phyloP scores from a whole-genome alignment of 2,797 vertebrate genomes.

The Buphagus erythrorhynchus region DNA sequence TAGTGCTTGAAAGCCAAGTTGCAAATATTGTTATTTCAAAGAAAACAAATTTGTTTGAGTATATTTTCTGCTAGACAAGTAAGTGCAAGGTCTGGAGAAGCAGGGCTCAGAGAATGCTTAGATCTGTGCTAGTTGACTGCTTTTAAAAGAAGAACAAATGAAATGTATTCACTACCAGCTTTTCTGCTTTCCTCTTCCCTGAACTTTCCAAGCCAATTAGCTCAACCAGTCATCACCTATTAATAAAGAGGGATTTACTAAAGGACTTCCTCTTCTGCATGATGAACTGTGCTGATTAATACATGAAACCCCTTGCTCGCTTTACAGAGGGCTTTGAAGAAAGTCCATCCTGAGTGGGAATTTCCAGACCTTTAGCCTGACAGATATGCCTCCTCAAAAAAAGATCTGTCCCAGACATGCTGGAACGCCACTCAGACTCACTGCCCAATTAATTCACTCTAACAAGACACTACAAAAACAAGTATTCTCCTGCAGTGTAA shows the following conservation, averaged over 20 bases:
- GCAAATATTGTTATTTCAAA: conserved; percentile 21
- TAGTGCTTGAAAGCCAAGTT: not conserved
- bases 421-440: conserved; percentile 13
- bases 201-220: conserved; percentile 59
- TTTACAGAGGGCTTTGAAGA: not conserved
- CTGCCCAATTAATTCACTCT: conserved; percentile 44
- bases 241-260: conserved; percentile 24
- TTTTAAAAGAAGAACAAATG: conserved; percentile 23
- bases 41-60: not conserved
- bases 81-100: not conserved
- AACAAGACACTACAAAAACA: conserved; percentile 48
- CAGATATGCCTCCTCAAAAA: conserved; percentile 15
- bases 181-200: conserved; percentile 21
- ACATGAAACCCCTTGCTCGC: not conserved
- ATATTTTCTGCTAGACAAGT: not conserved
- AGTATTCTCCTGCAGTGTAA: not conserved
- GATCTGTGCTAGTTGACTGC: not conserved
- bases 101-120: not conserved
- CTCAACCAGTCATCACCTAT: conserved; percentile 7
- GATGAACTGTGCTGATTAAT: not conserved
- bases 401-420: not conserved
- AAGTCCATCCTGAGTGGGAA: conserved; percentile 17
- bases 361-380: conserved; percentile 35
- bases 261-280: conserved; percentile 17
- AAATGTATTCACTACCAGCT: not conserved